Percentiles rank a stretch among this genome's conserved stretches.
phyloP scores from a whole-genome alignment of 2,797 vertebrate species.

The Carapus acus region DNA sequence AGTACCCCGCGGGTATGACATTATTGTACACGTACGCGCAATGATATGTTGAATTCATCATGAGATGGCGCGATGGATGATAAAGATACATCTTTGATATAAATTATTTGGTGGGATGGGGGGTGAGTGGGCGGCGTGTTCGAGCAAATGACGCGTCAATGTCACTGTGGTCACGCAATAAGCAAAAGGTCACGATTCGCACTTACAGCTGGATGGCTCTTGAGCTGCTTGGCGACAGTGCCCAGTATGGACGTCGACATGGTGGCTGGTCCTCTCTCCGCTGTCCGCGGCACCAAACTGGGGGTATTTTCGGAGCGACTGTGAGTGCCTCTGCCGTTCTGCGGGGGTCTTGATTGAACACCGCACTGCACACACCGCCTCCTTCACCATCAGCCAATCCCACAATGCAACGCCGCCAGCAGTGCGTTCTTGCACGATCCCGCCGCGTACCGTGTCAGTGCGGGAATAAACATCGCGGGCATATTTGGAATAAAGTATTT shows the following conservation, averaged over 20 bases:
- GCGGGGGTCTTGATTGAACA: background rate
- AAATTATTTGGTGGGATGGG: no score
- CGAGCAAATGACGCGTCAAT: constrained; percentile 44
- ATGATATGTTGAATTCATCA: no score
- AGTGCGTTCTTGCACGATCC: constrained; percentile 1
- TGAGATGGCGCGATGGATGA: no score
- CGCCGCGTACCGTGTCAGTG: no score
- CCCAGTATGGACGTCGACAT: constrained; percentile 54
- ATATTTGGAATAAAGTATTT: no score
- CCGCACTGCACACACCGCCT: constrained; percentile 1
- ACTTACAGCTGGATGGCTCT: constrained; percentile 71
- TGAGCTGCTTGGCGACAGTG: constrained; percentile 62
- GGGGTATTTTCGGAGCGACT: background rate
- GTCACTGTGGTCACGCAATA: constrained; percentile 47
- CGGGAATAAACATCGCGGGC: no score
- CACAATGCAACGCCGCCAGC: constrained; percentile 36
- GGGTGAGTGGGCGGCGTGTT: constrained; percentile 10
- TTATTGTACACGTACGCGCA: no score
- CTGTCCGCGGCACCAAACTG: background rate
- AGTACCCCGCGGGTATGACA: no score
- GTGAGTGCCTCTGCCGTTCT: constrained; percentile 5
- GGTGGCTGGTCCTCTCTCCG: constrained; percentile 1
- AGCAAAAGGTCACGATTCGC: background rate
- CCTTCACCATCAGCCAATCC: constrained; percentile 42
- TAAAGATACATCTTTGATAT: no score